Conservation (phyloP, 2,888 invertebrate genomes). For the Cantharis rufa region DNA sequence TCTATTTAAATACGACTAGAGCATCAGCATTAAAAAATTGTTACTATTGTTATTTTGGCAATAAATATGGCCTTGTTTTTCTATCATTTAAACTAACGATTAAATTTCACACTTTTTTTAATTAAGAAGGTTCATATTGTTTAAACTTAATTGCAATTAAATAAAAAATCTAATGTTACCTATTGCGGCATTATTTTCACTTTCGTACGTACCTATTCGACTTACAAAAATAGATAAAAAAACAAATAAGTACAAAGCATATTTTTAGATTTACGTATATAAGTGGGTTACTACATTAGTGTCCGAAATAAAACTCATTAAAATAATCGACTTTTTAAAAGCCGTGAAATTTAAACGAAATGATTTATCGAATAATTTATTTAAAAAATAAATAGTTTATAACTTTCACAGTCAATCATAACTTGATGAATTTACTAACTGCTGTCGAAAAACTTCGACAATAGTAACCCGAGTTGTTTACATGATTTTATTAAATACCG, state of each 20-base stretch:
- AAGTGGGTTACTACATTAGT: constrained; percentile 5
- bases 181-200: not conserved
- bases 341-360: not conserved
- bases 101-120: not conserved
- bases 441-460: not conserved
- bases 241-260: not conserved
- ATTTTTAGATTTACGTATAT: constrained; percentile 3
- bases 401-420: not conserved
- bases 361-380: not conserved
- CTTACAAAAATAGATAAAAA: not conserved
- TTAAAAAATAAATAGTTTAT: not conserved
- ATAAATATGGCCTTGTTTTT: constrained; percentile 15
- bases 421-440: not conserved
- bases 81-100: not conserved
- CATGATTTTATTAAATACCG: too few species aligned
- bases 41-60: constrained; percentile 7
- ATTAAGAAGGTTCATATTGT: not conserved
- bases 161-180: not conserved
- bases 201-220: not conserved
- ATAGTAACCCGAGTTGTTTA: not conserved
- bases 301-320: constrained; percentile 6
- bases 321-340: not conserved
- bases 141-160: not conserved
- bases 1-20: not conserved
- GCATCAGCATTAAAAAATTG: not conserved